Evolutionary conservation across 1,140 invertebrate species (phyloP).

Genomic region (Holcopasites calliopsidis): DNA sequence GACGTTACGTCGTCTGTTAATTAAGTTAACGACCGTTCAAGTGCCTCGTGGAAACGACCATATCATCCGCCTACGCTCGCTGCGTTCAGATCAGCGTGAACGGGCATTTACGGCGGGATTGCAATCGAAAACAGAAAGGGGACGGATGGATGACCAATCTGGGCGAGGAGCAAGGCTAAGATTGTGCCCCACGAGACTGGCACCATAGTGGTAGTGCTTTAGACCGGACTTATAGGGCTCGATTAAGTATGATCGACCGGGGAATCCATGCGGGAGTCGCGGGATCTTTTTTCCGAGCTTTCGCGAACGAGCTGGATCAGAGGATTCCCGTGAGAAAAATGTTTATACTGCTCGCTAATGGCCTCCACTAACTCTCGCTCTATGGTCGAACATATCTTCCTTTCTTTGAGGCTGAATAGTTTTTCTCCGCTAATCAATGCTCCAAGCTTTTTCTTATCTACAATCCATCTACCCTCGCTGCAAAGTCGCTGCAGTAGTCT

Average conservation of each 20-base stretch:
- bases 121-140: neutral
- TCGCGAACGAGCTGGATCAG: slow-evolving; percentile 5
- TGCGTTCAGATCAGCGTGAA: slow-evolving; percentile 9
- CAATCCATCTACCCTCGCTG: too few relatives aligned
- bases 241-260: slow-evolving; percentile 64
- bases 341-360: slow-evolving; percentile 9
- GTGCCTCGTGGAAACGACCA: slow-evolving; percentile 64
- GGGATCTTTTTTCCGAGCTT: slow-evolving; percentile 40
- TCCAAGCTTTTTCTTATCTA: too few relatives aligned
- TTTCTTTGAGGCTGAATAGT: neutral
- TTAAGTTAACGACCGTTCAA: slow-evolving; percentile 75
- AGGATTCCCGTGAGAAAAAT: slow-evolving; percentile 3
- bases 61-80: slow-evolving; percentile 34
- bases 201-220: slow-evolving; percentile 51
- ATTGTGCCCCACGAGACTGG: slow-evolving; percentile 63
- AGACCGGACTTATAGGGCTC: slow-evolving; percentile 60
- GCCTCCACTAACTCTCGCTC: neutral
- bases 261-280: slow-evolving; percentile 55
- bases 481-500: too few relatives aligned
- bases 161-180: neutral
- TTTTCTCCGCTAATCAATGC: neutral
- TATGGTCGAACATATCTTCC: neutral
- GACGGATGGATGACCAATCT: neutral
- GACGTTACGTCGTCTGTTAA: slow-evolving; percentile 70
- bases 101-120: slow-evolving; percentile 14